These are phyloP conservation scores for Sipha flava DNA, from an alignment of 1,140 invertebrate genomes.

Conservation along the genomic window DNA sequence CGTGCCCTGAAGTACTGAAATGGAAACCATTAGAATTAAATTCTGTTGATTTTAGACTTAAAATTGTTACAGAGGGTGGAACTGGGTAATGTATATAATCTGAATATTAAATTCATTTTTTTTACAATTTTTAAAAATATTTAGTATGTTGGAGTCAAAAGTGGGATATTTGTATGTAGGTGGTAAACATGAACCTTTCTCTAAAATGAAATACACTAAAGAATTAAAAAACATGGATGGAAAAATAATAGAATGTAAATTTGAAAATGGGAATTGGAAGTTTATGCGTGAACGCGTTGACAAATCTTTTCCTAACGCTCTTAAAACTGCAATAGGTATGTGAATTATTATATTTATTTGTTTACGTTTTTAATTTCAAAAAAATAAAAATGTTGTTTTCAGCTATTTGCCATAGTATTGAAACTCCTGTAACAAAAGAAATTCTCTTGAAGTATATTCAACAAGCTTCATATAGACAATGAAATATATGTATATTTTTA, in stretches of 20 bases:
- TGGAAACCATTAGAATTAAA: slow-evolving; percentile 94
- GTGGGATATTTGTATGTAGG: slow-evolving; percentile 76
- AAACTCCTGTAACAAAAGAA: slow-evolving; percentile 26
- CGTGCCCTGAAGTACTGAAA: slow-evolving; percentile 79
- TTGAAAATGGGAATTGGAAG: slow-evolving; percentile 65
- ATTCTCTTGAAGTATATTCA: slow-evolving; percentile 12
- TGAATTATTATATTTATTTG: background rate
- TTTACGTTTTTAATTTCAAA: background rate
- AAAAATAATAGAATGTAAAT: slow-evolving; percentile 95
- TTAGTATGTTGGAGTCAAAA: slow-evolving; percentile 62
- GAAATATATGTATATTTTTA: background rate
- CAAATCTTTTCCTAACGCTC: slow-evolving; percentile 92
- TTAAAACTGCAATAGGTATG: slow-evolving; percentile 55
- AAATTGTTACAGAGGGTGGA: slow-evolving; percentile 50
- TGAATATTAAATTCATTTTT: background rate
- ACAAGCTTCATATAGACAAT: background rate
- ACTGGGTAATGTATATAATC: background rate
- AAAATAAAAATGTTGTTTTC: background rate
- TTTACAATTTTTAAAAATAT: slow-evolving; percentile 34
- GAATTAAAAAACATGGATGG: slow-evolving; percentile 69
- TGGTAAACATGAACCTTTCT: slow-evolving; percentile 55
- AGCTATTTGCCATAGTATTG: slow-evolving; percentile 14
- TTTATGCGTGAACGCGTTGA: slow-evolving; percentile 95
- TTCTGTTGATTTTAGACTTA: slow-evolving; percentile 90
- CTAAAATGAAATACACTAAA: slow-evolving; percentile 66